Base-by-base conservation (phyloP, 1,140 invertebrate species). In the Ceratina calcarata region DNA sequence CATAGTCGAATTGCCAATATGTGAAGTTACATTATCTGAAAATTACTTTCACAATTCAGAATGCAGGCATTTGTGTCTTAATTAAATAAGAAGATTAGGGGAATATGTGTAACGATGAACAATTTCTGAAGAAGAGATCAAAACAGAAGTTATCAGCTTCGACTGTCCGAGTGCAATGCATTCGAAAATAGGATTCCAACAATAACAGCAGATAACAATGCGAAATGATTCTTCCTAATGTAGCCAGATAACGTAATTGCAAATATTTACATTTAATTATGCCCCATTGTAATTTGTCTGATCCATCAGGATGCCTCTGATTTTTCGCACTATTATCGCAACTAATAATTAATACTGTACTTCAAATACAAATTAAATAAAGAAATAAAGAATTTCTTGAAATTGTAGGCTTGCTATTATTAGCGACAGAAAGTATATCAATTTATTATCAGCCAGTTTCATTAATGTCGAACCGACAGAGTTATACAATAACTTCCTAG, bases 111-210 rank as follows among this genome's bases (percentile, higher is more conserved):
- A 49, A 16, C 22, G 0, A 57, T 15, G 67, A 69, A 32, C 12
- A 6, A 2, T 68, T 68, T 20, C 53, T 57, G 24, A 27, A 32
- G 24, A n/a, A 53, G 12, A 27, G 66, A 70, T 15, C 53, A 20
- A 57, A 70, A 70, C 53, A 57, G 4, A n/a, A 70, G 20, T 57
- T 70, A 70, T 70, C 67, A 24, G 7, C 22, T 8, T 70, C 67
- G 8, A 6, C 37, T 45, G 37, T 27, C 22, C 0, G 22, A 55
- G 66, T 20, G 27, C 24, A 37, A 32, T 57, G 18, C n/a, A 32
- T n/a, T 68, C 66, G 24, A 7, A 68, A 68, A 53, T 68, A 68
- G 67, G 57, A 70, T 18, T 70, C 12, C 12, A 58, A 70, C 67
- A 70, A 70, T 70, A 70, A 32, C 67, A 55, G 8, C 16, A 69